Conservation (phyloP, 2,888 invertebrate species). For the Melipona bicolor region DNA sequence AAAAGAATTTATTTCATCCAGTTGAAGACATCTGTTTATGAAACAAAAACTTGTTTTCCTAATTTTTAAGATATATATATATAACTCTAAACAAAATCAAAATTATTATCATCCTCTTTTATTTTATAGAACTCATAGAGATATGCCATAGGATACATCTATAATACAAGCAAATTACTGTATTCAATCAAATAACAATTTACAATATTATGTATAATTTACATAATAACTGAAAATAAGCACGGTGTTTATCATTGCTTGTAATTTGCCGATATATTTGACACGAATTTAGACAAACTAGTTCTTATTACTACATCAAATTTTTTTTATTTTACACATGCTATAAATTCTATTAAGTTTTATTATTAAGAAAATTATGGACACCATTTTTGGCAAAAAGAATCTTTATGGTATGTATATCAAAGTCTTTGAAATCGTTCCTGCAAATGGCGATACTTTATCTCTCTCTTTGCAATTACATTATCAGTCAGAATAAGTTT, state of each 20-base stretch:
- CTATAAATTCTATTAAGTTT: conserved; percentile 8
- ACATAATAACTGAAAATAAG: neutral
- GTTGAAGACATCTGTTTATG: neutral
- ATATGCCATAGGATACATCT: neutral
- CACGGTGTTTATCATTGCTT: neutral
- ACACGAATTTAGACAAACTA: conserved; percentile 6
- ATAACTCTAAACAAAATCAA: neutral
- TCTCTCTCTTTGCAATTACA: conserved; percentile 35
- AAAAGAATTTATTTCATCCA: neutral
- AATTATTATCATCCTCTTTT: neutral
- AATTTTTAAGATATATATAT: neutral
- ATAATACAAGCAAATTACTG: neutral
- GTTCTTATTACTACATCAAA: conserved; percentile 13
- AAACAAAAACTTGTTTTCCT: conserved; percentile 38
- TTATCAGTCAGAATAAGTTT: conserved; percentile 19
- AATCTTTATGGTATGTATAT: neutral
- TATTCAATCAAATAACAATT: neutral
- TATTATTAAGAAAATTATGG: neutral
- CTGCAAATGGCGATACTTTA: conserved; percentile 20
- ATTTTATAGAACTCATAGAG: neutral
- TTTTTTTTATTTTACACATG: conserved; percentile 1
- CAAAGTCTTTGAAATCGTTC: conserved; percentile 24
- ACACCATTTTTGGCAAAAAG: neutral
- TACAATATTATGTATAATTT: neutral
- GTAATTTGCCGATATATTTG: neutral